A percentile compares a stretch with the other conserved stretches of the same genome.
These are phyloP conservation scores for Salvelinus namaycush DNA, from an alignment of 2,113 vertebrate species.

Conservation along the genomic window DNA sequence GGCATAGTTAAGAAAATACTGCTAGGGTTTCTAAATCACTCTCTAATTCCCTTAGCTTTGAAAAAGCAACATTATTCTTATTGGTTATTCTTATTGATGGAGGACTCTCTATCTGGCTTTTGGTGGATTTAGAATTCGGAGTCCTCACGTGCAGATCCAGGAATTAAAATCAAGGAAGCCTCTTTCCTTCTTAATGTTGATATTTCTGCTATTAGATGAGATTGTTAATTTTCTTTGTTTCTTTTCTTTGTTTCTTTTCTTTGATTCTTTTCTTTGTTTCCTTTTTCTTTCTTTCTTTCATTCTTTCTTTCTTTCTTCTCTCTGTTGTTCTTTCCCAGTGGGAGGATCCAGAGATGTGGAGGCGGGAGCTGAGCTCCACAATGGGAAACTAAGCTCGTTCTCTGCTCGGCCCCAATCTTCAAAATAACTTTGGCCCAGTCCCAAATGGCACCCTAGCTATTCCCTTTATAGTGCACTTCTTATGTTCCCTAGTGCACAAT, in stretches of 20 bases:
- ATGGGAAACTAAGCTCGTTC: slow-evolving; percentile 19
- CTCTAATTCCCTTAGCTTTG: slow-evolving; percentile 30
- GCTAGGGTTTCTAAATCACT: slow-evolving; percentile 43
- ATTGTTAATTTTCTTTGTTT: neutral
- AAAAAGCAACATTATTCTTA: slow-evolving; percentile 28
- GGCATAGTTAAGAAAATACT: slow-evolving; percentile 9
- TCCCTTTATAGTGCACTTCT: too few relatives aligned
- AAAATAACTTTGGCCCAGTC: slow-evolving; percentile 17
- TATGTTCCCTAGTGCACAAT: too few relatives aligned
- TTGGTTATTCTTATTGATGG: slow-evolving; percentile 31
- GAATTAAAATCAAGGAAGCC: slow-evolving; percentile 6
- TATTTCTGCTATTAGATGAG: slow-evolving; percentile 10
- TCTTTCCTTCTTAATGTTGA: neutral
- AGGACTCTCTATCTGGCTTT: slow-evolving; percentile 15
- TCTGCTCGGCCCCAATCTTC: slow-evolving; percentile 12
- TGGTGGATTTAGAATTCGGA: slow-evolving; percentile 9
- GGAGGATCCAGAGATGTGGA: slow-evolving; percentile 3
- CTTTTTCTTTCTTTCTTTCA: neutral
- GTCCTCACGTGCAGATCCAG: slow-evolving; percentile 13
- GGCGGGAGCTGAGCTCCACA: neutral
- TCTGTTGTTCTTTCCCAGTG: neutral
- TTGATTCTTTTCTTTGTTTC: neutral
- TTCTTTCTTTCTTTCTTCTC: neutral
- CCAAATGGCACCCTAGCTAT: too few relatives aligned
- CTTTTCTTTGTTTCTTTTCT: neutral